phyloP scores from a whole-genome alignment of 2,113 vertebrate genomes.

The Tor tambroides region DNA sequence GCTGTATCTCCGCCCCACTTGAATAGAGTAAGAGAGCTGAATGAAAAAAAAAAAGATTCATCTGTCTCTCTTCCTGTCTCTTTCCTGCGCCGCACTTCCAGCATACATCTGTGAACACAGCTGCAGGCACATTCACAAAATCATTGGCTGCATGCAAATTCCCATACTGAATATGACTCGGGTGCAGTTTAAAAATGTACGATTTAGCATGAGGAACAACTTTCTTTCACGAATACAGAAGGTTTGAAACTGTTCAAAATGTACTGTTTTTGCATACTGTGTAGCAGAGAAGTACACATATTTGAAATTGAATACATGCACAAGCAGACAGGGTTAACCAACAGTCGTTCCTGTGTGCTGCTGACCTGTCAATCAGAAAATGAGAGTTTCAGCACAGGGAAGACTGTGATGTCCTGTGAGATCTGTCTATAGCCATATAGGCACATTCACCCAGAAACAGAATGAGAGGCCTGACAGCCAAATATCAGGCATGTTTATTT shows the following conservation, averaged over 20 bases:
- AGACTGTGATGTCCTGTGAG: not conserved
- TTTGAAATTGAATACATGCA: no score
- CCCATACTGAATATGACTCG: not conserved
- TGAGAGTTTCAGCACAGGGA: not conserved
- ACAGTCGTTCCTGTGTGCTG: not conserved
- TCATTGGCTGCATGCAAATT: not conserved
- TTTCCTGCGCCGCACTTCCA: not conserved
- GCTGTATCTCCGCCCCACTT: not conserved
- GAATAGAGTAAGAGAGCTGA: not conserved
- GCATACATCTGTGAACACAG: slow-evolving; percentile 31
- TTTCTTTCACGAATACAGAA: not conserved
- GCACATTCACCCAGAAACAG: slow-evolving; percentile 18
- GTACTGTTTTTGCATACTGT: not conserved
- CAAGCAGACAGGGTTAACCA: no score
- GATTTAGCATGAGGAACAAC: not conserved
- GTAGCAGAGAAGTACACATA: not conserved
- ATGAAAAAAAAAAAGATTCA: not conserved
- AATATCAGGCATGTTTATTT: slow-evolving; percentile 38
- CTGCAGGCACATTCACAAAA: slow-evolving; percentile 16
- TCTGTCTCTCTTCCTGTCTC: not conserved
- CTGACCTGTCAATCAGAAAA: slow-evolving; percentile 10
- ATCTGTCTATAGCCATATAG: slow-evolving; percentile 19
- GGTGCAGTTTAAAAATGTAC: not conserved
- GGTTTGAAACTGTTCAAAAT: not conserved
- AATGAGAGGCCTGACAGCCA: not conserved